Percentiles rank a stretch among this genome's conserved stretches.
phyloP scores from a whole-genome alignment of 2,888 invertebrate species.

The Nomada fucata region DNA sequence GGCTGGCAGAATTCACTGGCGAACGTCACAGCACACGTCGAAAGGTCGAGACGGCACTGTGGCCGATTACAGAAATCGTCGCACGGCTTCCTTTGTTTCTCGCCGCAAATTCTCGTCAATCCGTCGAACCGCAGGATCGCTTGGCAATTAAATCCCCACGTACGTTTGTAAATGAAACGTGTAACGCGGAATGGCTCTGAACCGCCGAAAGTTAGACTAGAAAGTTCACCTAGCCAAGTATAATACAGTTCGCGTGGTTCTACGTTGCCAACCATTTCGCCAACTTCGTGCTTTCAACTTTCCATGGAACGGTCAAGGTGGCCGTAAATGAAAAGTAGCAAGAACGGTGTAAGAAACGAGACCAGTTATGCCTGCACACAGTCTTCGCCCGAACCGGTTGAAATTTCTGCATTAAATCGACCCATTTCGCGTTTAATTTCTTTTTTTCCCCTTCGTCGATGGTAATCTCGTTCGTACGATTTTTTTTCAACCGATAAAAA shows the following conservation, averaged over 20 bases:
- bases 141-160: conserved; percentile 50
- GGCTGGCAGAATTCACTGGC: not conserved
- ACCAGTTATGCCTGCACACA: not conserved
- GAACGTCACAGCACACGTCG: not conserved
- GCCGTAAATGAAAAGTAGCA: not conserved
- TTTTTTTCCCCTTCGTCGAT: not conserved
- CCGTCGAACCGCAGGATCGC: conserved; percentile 46
- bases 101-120: conserved; percentile 43
- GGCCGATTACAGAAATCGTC: conserved; percentile 26
- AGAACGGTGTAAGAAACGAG: not conserved
- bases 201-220: conserved; percentile 28
- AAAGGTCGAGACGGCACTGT: not conserved
- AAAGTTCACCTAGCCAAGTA: conserved; percentile 40
- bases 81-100: conserved; percentile 25
- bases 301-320: not conserved
- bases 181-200: conserved; percentile 1
- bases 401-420: not conserved
- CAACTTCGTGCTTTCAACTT: conserved; percentile 19
- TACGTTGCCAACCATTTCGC: not conserved
- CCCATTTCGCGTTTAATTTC: conserved; percentile 1
- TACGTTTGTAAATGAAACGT: conserved; percentile 41
- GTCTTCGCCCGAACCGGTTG: not conserved
- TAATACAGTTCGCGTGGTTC: conserved; percentile 3
- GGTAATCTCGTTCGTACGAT: conserved; percentile 1
- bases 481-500: not conserved